Base-by-base conservation (phyloP, 2,888 invertebrate genomes). In the Amphipoea lucens region DNA sequence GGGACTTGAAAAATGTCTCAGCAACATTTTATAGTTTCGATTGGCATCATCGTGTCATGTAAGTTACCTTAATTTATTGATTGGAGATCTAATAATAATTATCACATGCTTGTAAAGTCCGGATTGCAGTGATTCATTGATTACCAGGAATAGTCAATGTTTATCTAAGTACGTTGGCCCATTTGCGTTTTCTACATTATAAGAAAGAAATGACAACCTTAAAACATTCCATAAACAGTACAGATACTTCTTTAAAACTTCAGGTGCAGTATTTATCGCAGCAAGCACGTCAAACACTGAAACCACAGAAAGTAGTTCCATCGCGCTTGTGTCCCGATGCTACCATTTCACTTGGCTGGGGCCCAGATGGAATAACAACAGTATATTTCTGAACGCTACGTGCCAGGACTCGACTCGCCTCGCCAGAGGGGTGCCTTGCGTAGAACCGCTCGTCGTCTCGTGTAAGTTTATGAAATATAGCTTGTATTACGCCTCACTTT, bases 311-410 rank as follows among this genome's bases (percentile, higher is more conserved):
- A 79, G 92, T 14, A 76, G 42, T 60, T 36, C 57, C 40, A 67
- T 69, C 3, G 78, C 75, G 4, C 83, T 82, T 4, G 91, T 81
- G 5, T 68, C 92, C 0, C 93, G 95, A 70, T 98, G 98, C 90
- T 98, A 97, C 93, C 97, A 97, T 85, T 98, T 98, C 91, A 98
- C 98, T 0, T 98, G 98, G 98, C 94, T 98, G 4, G 98, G 98
- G 0, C 97, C 97, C 0, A 96, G 97, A 83, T 98, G 92, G 88
- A 97, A 97, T 91, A 97, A 97, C 87, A 94, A 96, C 45, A 97
- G 97, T 85, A 92, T 92, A 4, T 97, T 97, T 76, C 84, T 94
- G 83, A 97, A 97, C 86, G 96, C 97, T 1, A 97, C 97, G 23
- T 97, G 97, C 87, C 94, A 95, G 36, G 96, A 97, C 45, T 95